Evolutionary conservation across 2,797 vertebrate species (phyloP), one percentile per base, ranked within the genome.

Genomic region (Lagocephalus sceleratus): DNA sequence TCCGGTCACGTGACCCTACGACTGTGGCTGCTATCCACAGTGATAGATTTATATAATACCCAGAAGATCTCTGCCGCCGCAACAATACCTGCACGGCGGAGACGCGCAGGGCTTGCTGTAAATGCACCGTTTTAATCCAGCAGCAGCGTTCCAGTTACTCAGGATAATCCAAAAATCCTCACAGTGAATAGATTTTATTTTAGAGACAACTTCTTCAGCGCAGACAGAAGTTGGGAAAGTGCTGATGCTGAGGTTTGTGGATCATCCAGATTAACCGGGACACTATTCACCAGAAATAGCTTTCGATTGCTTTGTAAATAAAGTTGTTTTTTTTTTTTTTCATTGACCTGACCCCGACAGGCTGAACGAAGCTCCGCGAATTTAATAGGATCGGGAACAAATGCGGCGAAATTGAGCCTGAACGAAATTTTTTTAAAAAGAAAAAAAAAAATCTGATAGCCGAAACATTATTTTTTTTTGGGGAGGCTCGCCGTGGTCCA

Each of bases 191-290:
- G 41, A 16, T 41, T 51, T 66, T 54, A n/a, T 40, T 46, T 32
- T 17, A 2, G 49, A 17, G 47, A 54, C 20, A 26, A 14, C 32
- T 12, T 66, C 25, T 29, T 26, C 19, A 6, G 9, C 1, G 48
- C 22, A 50, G 46, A 54, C 23, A 46, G 23, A 35, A 51, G 32
- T 63, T 63, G 39, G 2, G 47, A 56, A 54, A 63, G 20, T 26
- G 41, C 47, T 46, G 51, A 51, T 51, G 54, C 11, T 23, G 50
- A 21, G 41, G 20, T 54, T 29, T 54, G 46, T 54, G 46, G 54
- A 54, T 58, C 50, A 63, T 63, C 45, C 54, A 38, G 50, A 68
- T 54, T 57, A 57, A 40, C 14, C 26, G n/a, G n/a, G n/a, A n/a
- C n/a, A n/a, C n/a, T n/a, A 10, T 29, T 29, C 26, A 35, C 32